A percentile compares a stretch with the other conserved stretches of the same genome.
Evolutionary conservation across 1,140 invertebrate species (phyloP).

Genomic region (Halyomorpha halys): DNA sequence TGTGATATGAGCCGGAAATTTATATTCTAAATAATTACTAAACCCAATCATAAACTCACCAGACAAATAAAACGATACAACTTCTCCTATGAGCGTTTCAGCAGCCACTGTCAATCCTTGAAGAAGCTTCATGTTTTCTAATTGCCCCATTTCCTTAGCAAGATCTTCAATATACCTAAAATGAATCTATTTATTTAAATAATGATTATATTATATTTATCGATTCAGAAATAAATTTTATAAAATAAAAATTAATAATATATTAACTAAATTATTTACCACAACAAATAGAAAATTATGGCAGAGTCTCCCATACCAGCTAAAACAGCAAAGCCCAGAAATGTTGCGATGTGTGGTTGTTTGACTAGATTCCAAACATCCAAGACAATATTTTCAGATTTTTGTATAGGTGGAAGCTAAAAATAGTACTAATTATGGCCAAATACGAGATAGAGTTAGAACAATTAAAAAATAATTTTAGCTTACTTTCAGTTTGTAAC

Average conservation of each 20-base stretch:
- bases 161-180: constrained; percentile 61
- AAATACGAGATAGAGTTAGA: background rate
- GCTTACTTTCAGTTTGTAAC: constrained; percentile 47
- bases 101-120: constrained; percentile 63
- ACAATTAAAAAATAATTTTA: background rate
- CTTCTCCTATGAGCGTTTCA: constrained; percentile 60
- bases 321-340: constrained; percentile 55
- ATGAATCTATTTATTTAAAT: constrained; percentile 17
- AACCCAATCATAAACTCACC: constrained; percentile 36
- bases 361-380: constrained; percentile 47
- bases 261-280: constrained; percentile 40
- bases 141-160: constrained; percentile 45
- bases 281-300: constrained; percentile 67
- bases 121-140: constrained; percentile 58
- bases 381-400: constrained; percentile 50
- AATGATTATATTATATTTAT: background rate
- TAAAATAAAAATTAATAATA: no score
- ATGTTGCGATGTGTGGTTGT: constrained; percentile 49
- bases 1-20: no score
- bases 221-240: background rate
- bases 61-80: constrained; percentile 60
- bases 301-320: constrained; percentile 65
- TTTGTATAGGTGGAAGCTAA: constrained; percentile 52
- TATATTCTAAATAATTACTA: no score
- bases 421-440: constrained; percentile 15